Percentiles rank a stretch among this genome's conserved stretches.
Evolutionary conservation across 2,113 vertebrate genomes (phyloP).

Genomic region (Erythrocebus patas): DNA sequence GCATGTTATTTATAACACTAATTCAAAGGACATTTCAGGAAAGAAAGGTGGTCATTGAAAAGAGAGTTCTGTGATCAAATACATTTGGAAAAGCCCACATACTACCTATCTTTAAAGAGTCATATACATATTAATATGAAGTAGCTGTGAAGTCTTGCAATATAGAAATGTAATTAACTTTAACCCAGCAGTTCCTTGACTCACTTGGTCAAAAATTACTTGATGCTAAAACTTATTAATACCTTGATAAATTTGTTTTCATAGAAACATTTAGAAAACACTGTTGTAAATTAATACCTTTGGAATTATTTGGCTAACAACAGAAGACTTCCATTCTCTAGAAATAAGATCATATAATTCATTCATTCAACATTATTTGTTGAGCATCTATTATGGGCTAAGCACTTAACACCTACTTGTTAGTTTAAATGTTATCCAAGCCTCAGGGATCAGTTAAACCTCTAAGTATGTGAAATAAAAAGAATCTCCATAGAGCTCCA

Average conservation of each 20-base stretch:
- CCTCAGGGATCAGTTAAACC: neutral
- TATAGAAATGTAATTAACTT: slow-evolving; percentile 29
- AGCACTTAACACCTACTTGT: neutral
- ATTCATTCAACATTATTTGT: neutral
- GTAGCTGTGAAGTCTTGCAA: neutral
- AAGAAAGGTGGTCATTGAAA: neutral
- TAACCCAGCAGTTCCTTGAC: neutral
- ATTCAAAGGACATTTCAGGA: neutral
- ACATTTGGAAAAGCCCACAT: neutral
- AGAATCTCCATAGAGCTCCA: neutral
- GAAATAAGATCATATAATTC: neutral
- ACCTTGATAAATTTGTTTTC: neutral
- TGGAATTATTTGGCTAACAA: neutral
- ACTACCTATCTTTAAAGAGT: neutral
- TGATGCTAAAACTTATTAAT: neutral
- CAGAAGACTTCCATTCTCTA: neutral
- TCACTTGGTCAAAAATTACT: neutral
- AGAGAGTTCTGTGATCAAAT: neutral
- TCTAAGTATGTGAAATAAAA: neutral
- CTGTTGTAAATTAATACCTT: neutral
- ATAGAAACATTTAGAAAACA: neutral
- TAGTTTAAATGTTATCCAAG: neutral
- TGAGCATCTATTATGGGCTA: neutral
- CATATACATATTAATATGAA: neutral
- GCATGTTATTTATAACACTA: neutral